Evolutionary conservation across 2,797 vertebrate genomes (phyloP), one percentile per base, ranked within the genome.

Genomic region (Gobio occitaniae): DNA sequence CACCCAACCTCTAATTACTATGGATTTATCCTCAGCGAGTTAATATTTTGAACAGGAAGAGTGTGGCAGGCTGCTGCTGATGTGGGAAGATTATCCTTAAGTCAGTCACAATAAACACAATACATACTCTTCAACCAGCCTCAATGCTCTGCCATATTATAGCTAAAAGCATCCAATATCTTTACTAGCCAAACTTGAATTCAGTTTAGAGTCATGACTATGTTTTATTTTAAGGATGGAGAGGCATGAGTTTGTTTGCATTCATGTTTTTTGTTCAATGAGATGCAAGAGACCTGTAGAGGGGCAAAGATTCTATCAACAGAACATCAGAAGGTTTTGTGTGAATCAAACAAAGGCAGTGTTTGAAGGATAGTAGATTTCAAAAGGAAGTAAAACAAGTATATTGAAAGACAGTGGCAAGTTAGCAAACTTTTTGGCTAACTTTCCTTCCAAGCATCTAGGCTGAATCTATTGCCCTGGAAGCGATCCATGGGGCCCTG

Each of bases 401-500:
- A 41, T 11, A 41, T 8, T 59, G 59, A 78, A 47, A 87, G 65
- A 65, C 63, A 74, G 68, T 74, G 68, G 52, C 66, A 71, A 84
- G 69, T 70, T 79, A 59, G 48, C 21, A 78, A 74, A 80, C 44
- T 54, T 80, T 70, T 54, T 69, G 63, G 85, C 84, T 63, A 54
- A 83, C 38, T 59, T 92, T 92, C 91, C 80, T 91, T 92, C 91
- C 87, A 86, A 83, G n/a, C 87, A 90, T 90, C 88, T 54, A 68
- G 61, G 48, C 44, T 59, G 25, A 87, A 91, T 94, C 94, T 95
- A 95, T 94, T 94, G 93, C 93, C 91, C 90, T 95, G 94, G 93
- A 94, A 0, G 0, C 3, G 68, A 87, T 93, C 94, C 95, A 96
- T 90, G 85, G 84, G 89, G 90, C 92, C 89, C 90, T 92, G 94